Base-by-base conservation (phyloP, 2,888 invertebrate species). In the Drepanosiphum platanoidis region DNA sequence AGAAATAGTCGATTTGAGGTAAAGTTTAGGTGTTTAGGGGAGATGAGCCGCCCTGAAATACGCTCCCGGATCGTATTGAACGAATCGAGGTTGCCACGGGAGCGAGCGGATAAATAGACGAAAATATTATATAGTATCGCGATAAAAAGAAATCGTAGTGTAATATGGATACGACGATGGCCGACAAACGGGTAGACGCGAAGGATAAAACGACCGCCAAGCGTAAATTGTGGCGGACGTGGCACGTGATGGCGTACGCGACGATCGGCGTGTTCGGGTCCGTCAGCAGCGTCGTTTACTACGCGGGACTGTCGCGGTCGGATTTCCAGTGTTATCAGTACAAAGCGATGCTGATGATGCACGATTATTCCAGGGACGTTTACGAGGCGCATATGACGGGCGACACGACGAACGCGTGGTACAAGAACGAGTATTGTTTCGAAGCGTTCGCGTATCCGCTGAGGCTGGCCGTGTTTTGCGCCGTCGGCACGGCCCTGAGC, bases 291-390 rank as follows among this genome's bases (percentile, higher is more conserved):
- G 1, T 61, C n/a, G 11, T 27, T 64, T 46, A 46, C 39, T 83
- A 83, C 66, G 11, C 11, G 18, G 27, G 15, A 3, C 0, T 83
- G 34, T 32, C 5, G 5, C 34, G 4, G 66, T 83, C 74, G 9
- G 11, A 3, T 46, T 9, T 42, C 27, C 30, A 8, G 4, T 74
- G 74, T 66, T 83, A 72, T 64, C 64, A n/a, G n/a, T 82, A 74
- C 61, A 82, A 82, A 39, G 15, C 36, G 32, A 32, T 64, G 32
- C 0, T 72, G 9, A 9, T 36, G 5, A 13, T 42, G 8, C 61
- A 72, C 42, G 61, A 71, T 1, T 1, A 3, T 5, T 61, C 72
- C 58, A 15, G 72, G 58, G 72, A 82, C 2, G 11, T 1, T 9
- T 74, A 82, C 42, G 52, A 32, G 15, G 22, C 30, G 39, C 15